Conservation (phyloP, 2,113 vertebrate species). For the Pachyramphus minor region DNA sequence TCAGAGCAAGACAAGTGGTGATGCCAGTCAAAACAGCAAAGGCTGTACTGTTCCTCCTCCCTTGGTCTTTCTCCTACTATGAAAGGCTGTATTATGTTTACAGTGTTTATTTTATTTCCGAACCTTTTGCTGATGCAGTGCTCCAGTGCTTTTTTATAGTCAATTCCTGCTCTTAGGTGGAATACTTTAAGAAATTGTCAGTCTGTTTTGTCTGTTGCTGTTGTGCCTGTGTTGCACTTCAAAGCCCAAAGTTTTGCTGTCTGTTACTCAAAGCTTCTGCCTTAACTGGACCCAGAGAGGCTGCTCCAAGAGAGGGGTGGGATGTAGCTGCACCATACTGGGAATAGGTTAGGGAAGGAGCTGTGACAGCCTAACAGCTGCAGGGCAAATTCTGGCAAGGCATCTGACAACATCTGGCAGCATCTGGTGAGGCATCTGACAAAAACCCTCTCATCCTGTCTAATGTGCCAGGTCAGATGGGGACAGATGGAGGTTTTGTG, state of each 20-base stretch:
- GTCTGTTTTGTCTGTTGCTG: background rate
- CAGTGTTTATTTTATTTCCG: conserved; percentile 60
- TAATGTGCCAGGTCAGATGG: background rate
- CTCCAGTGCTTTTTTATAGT: background rate
- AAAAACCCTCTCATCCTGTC: background rate
- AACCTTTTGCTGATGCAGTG: conserved; percentile 44
- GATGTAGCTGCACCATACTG: background rate
- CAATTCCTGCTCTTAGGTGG: conserved; percentile 10
- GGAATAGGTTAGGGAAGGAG: background rate
- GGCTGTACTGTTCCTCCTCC: conserved; percentile 66
- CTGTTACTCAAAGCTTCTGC: background rate
- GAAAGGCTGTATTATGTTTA: conserved; percentile 67
- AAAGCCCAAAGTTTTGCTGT: background rate
- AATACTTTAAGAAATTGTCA: conserved; percentile 23
- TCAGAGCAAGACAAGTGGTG: conserved; percentile 30
- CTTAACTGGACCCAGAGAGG: background rate
- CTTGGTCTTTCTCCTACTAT: conserved; percentile 48
- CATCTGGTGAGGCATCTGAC: background rate
- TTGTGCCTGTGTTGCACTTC: background rate
- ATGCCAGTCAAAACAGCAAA: conserved; percentile 68
- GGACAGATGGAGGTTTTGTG: background rate
- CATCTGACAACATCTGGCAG: background rate
- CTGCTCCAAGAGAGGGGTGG: background rate
- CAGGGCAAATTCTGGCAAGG: background rate
- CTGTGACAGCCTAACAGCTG: background rate